Evolutionary conservation across 2,888 invertebrate species (phyloP).

Genomic region (Meganola albula): DNA sequence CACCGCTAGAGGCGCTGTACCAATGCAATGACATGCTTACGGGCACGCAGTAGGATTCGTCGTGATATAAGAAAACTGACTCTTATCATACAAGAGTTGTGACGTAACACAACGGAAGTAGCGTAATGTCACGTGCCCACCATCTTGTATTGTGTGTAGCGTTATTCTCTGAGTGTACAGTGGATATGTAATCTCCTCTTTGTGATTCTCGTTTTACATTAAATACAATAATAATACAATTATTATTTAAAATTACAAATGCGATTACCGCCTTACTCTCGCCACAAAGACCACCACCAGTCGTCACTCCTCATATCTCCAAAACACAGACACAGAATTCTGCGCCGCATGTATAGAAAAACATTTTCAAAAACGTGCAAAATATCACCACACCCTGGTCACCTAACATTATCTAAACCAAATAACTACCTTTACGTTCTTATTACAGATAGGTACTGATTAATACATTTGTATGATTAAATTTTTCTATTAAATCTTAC

Average conservation of each 20-base stretch:
- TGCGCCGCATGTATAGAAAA: slow-evolving; percentile 71
- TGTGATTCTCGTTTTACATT: slow-evolving; percentile 49
- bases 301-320: slow-evolving; percentile 51
- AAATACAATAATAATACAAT: slow-evolving; percentile 40
- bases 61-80: no score
- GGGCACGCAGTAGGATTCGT: no score
- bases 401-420: slow-evolving; percentile 75
- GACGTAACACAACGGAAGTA: no score
- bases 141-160: slow-evolving; percentile 49
- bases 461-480: slow-evolving; percentile 68
- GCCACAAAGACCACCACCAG: slow-evolving; percentile 55
- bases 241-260: slow-evolving; percentile 57
- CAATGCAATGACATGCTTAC: no score
- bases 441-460: slow-evolving; percentile 62
- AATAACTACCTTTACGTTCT: slow-evolving; percentile 69
- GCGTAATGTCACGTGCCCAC: no score
- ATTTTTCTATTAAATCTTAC: slow-evolving; percentile 68
- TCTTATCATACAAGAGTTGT: no score
- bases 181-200: slow-evolving; percentile 71
- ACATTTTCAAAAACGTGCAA: slow-evolving; percentile 78
- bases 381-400: slow-evolving; percentile 79
- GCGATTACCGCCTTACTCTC: slow-evolving; percentile 53
- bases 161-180: slow-evolving; percentile 58
- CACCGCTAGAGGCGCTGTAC: no score
- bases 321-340: slow-evolving; percentile 59